A percentile compares a stretch with the other conserved stretches of the same genome.
phyloP scores from a whole-genome alignment of 2,888 invertebrate species.

The Choreutis nemorana region DNA sequence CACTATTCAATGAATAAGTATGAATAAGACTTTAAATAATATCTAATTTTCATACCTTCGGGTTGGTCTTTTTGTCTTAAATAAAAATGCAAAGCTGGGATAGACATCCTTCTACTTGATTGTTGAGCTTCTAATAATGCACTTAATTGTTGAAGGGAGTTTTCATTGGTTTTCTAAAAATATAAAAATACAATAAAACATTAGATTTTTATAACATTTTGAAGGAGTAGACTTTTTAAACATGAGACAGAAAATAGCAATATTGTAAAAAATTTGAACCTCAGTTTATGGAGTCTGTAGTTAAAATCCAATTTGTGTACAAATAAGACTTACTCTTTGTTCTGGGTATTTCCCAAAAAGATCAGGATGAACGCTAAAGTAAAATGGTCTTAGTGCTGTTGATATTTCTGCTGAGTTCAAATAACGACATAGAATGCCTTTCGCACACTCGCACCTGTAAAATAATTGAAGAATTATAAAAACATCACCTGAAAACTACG shows the following conservation, averaged over 20 bases:
- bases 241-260: too few species aligned
- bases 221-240: too few species aligned
- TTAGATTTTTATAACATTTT: too few species aligned
- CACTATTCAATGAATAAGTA: too few species aligned
- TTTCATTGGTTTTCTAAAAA: slow-evolving; percentile 84
- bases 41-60: slow-evolving; percentile 34
- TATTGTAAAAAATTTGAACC: too few species aligned
- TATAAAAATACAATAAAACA: slow-evolving; percentile 4
- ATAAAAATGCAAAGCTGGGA: slow-evolving; percentile 79
- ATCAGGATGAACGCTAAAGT: slow-evolving; percentile 95
- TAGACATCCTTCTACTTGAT: slow-evolving; percentile 65
- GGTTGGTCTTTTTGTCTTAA: slow-evolving; percentile 72
- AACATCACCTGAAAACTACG: not conserved
- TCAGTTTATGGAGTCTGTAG: too few species aligned
- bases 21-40: too few species aligned
- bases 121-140: slow-evolving; percentile 83
- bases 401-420: slow-evolving; percentile 85
- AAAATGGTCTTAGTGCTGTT: slow-evolving; percentile 91
- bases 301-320: too few species aligned
- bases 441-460: slow-evolving; percentile 23
- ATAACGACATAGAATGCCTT: slow-evolving; percentile 33
- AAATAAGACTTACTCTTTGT: slow-evolving; percentile 75
- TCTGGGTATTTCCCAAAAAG: slow-evolving; percentile 91
- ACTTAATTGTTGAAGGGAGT: slow-evolving; percentile 87
- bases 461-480: not conserved